Conservation (phyloP, 2,888 invertebrate genomes). For the Drosophila incognita region DNA sequence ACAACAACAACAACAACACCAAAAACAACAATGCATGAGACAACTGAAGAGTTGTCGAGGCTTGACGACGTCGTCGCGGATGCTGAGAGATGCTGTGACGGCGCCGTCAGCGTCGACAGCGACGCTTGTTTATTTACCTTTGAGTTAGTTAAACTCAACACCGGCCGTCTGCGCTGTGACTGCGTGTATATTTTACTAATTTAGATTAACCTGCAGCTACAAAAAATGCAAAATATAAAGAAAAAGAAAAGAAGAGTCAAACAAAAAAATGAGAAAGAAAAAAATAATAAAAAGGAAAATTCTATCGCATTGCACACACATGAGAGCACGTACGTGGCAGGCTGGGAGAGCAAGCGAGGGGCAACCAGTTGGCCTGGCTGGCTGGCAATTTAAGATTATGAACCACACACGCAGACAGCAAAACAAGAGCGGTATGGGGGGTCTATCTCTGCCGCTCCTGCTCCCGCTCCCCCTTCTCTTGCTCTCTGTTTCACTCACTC, state of each 20-base stretch:
- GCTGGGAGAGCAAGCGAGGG: not conserved
- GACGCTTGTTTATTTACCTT: constrained; percentile 72
- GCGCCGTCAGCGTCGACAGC: constrained; percentile 20
- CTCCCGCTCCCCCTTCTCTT: not conserved
- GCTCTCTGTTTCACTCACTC: not conserved
- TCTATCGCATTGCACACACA: constrained; percentile 79
- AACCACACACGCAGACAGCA: constrained; percentile 70
- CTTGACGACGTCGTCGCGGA: constrained; percentile 61
- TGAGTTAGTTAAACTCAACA: constrained; percentile 73
- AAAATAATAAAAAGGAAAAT: constrained; percentile 44
- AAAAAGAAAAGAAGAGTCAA: constrained; percentile 41
- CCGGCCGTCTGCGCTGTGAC: constrained; percentile 38
- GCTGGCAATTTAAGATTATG: constrained; percentile 78
- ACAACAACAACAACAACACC: constrained; percentile 20
- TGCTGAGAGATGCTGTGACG: constrained; percentile 31
- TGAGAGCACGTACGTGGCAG: constrained; percentile 72
- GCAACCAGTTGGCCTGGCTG: constrained; percentile 38
- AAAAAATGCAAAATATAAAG: constrained; percentile 8
- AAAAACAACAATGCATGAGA: constrained; percentile 29
- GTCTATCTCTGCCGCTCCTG: not conserved
- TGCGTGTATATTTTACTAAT: constrained; percentile 79
- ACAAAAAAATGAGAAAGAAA: constrained; percentile 18
- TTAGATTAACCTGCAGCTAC: constrained; percentile 81
- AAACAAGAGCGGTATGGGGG: constrained; percentile 9
- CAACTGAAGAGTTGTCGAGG: constrained; percentile 74